Conservation (phyloP, 2,113 vertebrate species). For the Grus americana region DNA sequence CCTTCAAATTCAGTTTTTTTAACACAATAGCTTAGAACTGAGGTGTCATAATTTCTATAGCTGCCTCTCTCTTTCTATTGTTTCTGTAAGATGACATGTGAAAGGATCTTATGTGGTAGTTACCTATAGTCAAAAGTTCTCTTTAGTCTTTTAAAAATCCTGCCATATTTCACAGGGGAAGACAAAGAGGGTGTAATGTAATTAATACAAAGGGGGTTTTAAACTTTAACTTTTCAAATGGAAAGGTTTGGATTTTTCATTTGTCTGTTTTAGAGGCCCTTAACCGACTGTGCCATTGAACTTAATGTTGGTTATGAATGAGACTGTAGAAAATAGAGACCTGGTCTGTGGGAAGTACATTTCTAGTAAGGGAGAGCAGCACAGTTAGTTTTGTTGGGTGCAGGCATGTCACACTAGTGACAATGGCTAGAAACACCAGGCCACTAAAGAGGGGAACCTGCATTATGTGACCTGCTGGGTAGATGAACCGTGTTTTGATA, state of each 20-base stretch:
- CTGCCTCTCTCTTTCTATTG: background rate
- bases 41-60: background rate
- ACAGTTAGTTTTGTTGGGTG: background rate
- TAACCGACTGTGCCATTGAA: background rate
- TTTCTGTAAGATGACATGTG: background rate
- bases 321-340: background rate
- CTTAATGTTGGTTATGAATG: background rate
- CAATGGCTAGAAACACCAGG: background rate
- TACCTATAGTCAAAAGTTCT: background rate
- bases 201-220: background rate
- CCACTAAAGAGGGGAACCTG: background rate
- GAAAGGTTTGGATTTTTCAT: background rate
- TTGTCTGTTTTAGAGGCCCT: background rate
- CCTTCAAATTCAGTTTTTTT: background rate
- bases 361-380: background rate
- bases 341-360: background rate
- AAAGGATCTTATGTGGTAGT: background rate
- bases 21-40: background rate
- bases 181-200: background rate
- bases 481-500: background rate
- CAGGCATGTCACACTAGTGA: background rate
- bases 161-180: background rate
- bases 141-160: background rate
- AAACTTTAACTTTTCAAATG: background rate
- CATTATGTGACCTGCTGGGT: background rate